Conservation (phyloP, 2,113 vertebrate species). For the Alethe castanea region DNA sequence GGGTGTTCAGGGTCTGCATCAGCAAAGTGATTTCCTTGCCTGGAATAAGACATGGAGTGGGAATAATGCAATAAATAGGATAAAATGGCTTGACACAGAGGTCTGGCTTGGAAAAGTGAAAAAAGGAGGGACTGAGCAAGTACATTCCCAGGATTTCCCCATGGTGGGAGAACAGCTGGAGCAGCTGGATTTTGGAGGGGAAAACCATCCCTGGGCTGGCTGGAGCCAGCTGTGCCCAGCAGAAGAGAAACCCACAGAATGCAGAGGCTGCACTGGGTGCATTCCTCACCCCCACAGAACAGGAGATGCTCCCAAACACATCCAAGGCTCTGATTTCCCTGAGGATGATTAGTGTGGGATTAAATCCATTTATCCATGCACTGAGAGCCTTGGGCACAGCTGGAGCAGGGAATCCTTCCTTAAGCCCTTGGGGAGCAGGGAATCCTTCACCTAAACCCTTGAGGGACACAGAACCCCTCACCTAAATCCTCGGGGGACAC, state of each 20-base stretch:
- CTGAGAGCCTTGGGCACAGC: fast-evolving
- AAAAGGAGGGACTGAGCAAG: not conserved
- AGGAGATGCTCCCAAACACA: fast-evolving
- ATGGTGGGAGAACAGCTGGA: fast-evolving
- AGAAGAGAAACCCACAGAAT: fast-evolving
- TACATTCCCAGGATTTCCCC: not conserved
- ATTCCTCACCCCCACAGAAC: not conserved
- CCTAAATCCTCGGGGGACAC: too few species aligned
- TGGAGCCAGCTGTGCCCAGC: not conserved
- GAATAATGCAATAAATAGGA: not conserved
- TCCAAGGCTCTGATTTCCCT: fast-evolving
- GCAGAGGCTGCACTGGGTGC: not conserved
- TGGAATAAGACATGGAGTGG: conserved; percentile 33
- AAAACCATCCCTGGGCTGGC: not conserved
- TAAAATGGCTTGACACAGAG: not conserved
- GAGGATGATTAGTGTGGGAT: fast-evolving
- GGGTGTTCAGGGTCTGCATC: conserved; percentile 97
- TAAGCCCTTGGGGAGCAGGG: conserved; percentile 75
- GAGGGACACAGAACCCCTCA: too few species aligned
- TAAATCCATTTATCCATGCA: not conserved
- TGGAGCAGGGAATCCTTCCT: conserved; percentile 58
- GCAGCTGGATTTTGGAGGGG: not conserved
- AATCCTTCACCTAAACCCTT: too few species aligned
- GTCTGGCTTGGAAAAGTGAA: not conserved
- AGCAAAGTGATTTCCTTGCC: conserved; percentile 97